Percentiles rank a stretch among this genome's conserved stretches.
Conservation (phyloP, 2,797 vertebrate species). For the Cygnus olor region DNA sequence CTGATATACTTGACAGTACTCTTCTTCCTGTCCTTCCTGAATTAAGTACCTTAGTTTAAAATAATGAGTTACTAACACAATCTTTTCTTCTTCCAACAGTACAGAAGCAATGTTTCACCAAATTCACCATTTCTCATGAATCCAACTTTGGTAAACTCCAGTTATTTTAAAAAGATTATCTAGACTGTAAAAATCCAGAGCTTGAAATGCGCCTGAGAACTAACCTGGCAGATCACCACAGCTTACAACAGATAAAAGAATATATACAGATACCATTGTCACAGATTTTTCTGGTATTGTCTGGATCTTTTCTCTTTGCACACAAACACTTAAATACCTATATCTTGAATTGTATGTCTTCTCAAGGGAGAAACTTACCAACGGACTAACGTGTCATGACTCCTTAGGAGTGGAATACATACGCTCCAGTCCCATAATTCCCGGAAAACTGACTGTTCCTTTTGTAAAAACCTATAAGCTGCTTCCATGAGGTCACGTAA, state of each 20-base stretch:
- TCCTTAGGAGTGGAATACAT: slow-evolving; percentile 93
- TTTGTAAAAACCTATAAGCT: slow-evolving; percentile 90
- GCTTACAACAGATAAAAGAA: not conserved
- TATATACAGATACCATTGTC: accelerated
- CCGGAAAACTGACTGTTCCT: slow-evolving; percentile 86
- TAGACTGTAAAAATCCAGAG: not conserved
- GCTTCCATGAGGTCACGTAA: slow-evolving; percentile 97
- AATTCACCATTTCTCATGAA: not conserved
- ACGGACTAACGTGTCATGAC: slow-evolving; percentile 93
- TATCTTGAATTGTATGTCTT: too few relatives aligned
- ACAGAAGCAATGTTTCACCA: not conserved
- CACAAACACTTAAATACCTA: not conserved
- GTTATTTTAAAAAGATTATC: not conserved
- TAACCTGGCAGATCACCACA: not conserved
- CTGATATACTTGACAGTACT: not conserved
- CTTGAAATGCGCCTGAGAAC: not conserved
- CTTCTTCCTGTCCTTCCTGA: not conserved
- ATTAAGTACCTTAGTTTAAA: not conserved
- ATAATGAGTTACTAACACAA: not conserved
- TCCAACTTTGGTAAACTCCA: not conserved
- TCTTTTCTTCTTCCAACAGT: not conserved
- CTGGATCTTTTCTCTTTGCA: not conserved
- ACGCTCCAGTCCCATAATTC: slow-evolving; percentile 98
- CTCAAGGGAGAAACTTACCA: slow-evolving; percentile 80
- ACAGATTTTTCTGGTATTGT: not conserved